Conservation (phyloP, 2,113 vertebrate genomes). For the Tachysurus vachellii region DNA sequence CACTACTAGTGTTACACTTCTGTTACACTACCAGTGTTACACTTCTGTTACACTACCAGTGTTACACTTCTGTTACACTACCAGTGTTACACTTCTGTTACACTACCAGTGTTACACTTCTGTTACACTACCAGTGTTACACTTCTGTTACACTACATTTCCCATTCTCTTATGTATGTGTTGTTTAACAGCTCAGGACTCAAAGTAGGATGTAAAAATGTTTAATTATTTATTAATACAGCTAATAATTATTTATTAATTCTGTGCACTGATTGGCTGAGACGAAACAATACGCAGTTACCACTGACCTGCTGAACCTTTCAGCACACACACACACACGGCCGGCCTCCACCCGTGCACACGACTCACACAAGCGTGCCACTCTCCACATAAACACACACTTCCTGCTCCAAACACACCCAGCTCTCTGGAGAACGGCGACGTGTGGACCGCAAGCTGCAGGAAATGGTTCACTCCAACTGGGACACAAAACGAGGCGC, state of each 20-base stretch:
- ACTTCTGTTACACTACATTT: neutral
- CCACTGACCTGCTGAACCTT: neutral
- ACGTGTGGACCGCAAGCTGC: neutral
- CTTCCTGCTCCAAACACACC: conserved; percentile 45
- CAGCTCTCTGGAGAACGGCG: conserved; percentile 27
- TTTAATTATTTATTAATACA: no score
- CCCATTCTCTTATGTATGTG: neutral
- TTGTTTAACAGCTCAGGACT: neutral
- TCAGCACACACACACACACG: neutral
- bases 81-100: no score
- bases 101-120: no score
- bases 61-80: no score
- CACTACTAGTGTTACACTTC: no score
- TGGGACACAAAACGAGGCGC: conserved; percentile 23
- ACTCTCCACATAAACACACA: conserved; percentile 40
- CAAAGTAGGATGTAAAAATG: neutral
- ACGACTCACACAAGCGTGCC: conserved; percentile 41
- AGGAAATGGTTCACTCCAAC: conserved; percentile 33
- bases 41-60: no score
- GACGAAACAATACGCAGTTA: neutral
- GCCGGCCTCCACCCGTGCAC: conserved; percentile 7
- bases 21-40: no score
- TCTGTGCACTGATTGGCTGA: conserved; percentile 6
- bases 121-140: no score
- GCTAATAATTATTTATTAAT: neutral